These are phyloP conservation scores for Petrocephalus sullivani DNA, from an alignment of 2,797 vertebrate genomes.

Conservation along the genomic window DNA sequence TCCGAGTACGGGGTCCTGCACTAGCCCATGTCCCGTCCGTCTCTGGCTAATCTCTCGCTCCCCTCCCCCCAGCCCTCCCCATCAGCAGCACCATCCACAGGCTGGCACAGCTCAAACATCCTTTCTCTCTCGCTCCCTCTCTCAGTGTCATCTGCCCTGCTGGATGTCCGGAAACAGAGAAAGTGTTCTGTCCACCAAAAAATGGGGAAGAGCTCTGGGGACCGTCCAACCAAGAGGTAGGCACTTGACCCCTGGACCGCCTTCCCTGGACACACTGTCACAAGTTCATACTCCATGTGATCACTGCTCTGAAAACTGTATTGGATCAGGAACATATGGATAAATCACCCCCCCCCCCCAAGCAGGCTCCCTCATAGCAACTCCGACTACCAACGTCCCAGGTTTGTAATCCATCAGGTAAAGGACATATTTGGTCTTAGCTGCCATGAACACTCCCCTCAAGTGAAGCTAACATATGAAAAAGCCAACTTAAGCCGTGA, in stretches of 20 bases:
- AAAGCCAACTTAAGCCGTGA: no score
- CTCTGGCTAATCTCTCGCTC: neutral
- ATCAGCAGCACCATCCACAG: constrained; percentile 25
- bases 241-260: neutral
- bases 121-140: constrained; percentile 17
- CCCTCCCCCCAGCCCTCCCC: neutral
- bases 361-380: neutral
- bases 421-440: neutral
- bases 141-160: neutral
- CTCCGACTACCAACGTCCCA: neutral
- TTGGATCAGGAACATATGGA: neutral
- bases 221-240: neutral
- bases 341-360: neutral
- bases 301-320: neutral
- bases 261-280: neutral
- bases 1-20: neutral
- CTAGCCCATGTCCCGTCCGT: neutral
- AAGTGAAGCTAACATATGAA: no score
- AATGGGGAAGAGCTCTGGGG: neutral
- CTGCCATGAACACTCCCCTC: no score
- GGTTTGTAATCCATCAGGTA: neutral
- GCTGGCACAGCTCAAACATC: constrained; percentile 27
- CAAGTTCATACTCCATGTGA: neutral
- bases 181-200: neutral
- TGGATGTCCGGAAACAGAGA: neutral